Evolutionary conservation across 1,140 invertebrate species (phyloP), one percentile per base, ranked within the genome.

Genomic region (Drosophila navojoa): DNA sequence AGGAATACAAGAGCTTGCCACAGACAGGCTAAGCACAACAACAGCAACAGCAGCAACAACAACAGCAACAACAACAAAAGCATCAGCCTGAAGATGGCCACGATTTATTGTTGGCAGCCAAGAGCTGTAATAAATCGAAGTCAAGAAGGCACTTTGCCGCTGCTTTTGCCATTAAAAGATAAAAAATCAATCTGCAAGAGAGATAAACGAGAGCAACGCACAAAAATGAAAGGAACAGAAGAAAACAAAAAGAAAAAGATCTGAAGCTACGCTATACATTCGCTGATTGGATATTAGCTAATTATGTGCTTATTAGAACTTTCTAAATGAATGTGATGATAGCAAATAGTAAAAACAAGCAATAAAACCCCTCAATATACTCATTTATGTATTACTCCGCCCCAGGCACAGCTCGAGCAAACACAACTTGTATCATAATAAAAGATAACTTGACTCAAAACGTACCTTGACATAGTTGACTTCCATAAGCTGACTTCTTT

Each of bases 81-180:
- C n/a, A 29, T 27, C 50, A 27, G 15, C 52, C 58, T 52, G n/a
- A 70, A 52, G 58, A 35, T 58, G 58, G 22, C n/a, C 35, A 62
- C 32, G 62, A 74, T 74, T 74, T 74, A 70, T 70, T 57, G 58
- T 58, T 69, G 52, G 32, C 42, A 57, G 42, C 11, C 71, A 50
- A 53, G 49, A 40, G 69, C 50, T 53, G 54, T 40, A 45, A 45
- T 38, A 57, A 58, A 74, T 74, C 53, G 71, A 63, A 74, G 71
- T 74, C 71, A 74, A 70, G 71, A 52, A 62, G 58, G 44, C 44
- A 62, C 54, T 52, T 55, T 45, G 44, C 22, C 19, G 25, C 52
- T 57, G 15, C 45, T 58, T 44, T 61, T 27, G 40, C 52, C 47
- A 69, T 74, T 70, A 70, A 42, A 42, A 58, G 71, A 74, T 70